These are phyloP conservation scores for Hanleya hanleyi DNA, from an alignment of 2,888 invertebrate species.

Conservation along the genomic window DNA sequence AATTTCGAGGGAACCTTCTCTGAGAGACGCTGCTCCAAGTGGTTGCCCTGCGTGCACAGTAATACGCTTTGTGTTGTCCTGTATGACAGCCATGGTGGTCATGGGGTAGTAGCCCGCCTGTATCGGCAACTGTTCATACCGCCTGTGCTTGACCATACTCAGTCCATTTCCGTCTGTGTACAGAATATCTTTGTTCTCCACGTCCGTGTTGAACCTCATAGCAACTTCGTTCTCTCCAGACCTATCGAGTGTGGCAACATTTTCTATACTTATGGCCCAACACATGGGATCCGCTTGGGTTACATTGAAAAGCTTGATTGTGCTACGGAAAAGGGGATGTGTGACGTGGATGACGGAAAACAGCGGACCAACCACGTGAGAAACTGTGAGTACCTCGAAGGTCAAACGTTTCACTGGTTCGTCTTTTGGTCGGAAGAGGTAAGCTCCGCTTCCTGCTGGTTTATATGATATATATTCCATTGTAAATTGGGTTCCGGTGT, in stretches of 20 bases:
- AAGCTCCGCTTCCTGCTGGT: background rate
- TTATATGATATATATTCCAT: background rate
- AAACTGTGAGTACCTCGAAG: background rate
- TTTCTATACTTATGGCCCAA: constrained; percentile 81
- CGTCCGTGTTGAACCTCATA: constrained; percentile 90
- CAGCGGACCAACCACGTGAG: background rate
- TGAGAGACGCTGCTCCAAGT: constrained; percentile 80
- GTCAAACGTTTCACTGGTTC: background rate
- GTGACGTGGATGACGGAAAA: background rate
- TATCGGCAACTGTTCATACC: constrained; percentile 88
- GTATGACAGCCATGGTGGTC: constrained; percentile 87
- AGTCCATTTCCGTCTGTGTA: constrained; percentile 95
- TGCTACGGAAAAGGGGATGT: background rate
- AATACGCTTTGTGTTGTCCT: constrained; percentile 77
- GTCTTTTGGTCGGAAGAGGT: background rate
- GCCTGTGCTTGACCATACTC: constrained; percentile 88
- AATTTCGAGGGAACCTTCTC: constrained; percentile 61
- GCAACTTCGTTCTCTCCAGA: constrained; percentile 87
- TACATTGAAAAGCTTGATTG: background rate
- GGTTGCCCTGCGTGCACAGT: constrained; percentile 74
- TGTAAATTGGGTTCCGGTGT: background rate
- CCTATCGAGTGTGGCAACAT: constrained; percentile 73
- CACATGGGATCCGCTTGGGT: constrained; percentile 45
- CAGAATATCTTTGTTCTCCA: constrained; percentile 80
- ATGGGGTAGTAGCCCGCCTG: constrained; percentile 99